Base-by-base conservation (phyloP, 2,113 vertebrate species). In the Larimichthys polyactis region DNA sequence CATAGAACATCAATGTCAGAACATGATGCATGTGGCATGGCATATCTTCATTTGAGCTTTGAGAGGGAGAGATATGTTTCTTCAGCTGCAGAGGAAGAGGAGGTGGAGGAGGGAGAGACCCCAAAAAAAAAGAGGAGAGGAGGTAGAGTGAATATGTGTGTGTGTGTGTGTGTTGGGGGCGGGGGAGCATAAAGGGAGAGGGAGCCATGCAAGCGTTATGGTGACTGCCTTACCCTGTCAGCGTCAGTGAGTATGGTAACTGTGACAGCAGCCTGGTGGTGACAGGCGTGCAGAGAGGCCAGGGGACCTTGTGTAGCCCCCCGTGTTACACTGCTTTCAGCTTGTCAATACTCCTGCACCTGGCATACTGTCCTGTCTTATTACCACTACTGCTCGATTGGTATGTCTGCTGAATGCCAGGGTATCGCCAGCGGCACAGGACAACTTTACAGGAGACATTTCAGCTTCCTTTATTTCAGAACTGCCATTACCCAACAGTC, bases 381-480 rank as follows among this genome's bases (percentile, higher is more conserved):
- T 91, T 91, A 93, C 84, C 83, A 66, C 88, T 54, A 5, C 87
- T 52, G 77, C 87, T 89, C 78, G 57, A 89, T 83, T 84, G 90
- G 60, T 76, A 82, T 36, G 59, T 91, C 85, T 83, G 51, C 87
- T 73, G 69, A 95, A 95, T 94, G 95, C 96, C 89, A 96, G 94
- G 82, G 96, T 94, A 93, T 90, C 84, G 70, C 96, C 96, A 40
- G 94, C 94, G 75, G 96, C 96, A 92, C 95, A 96, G 40, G 95
- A 96, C 78, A 71, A 85, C 83, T 86, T 79, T 79, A 84, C 76
- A 87, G 95, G 95, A 91, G 96, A 95, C 82, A 96, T 96, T 95
- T 96, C 94, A 89, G 95, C 95, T 78, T 43, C 66, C 81, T 78
- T 79, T 70, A 78, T 65, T 68, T 62, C 59, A 40, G 9, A 59